Evolutionary conservation across 2,113 vertebrate species (phyloP).

Genomic region (Podarcis raffonei): DNA sequence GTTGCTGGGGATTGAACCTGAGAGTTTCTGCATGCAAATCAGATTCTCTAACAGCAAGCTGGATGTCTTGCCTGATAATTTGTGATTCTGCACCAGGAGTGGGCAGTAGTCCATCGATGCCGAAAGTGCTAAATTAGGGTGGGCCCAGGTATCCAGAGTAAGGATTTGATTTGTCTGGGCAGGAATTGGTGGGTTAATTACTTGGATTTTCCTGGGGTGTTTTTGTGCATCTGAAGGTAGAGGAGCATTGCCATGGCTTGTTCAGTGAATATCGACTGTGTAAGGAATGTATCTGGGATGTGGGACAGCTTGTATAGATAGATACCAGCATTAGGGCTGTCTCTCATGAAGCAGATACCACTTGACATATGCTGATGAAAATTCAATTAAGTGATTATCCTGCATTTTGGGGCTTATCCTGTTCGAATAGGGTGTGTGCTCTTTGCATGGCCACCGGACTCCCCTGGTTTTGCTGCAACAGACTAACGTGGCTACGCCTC

Average conservation of each 20-base stretch:
- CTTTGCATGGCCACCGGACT: too few relatives aligned
- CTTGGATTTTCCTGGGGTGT: neutral
- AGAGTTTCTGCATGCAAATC: too few relatives aligned
- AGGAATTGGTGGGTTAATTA: neutral
- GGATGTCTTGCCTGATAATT: neutral
- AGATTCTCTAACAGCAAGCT: neutral
- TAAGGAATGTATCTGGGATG: neutral
- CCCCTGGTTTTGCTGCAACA: too few relatives aligned
- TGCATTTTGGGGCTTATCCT: neutral
- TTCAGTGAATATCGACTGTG: neutral
- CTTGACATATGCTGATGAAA: neutral
- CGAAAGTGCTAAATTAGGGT: conserved; percentile 1
- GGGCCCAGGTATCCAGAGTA: neutral
- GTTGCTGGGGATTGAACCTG: too few relatives aligned
- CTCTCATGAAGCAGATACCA: neutral
- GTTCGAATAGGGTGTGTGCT: neutral
- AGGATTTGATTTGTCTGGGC: neutral
- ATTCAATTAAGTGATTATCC: neutral
- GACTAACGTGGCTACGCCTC: neutral
- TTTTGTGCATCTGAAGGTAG: conserved; percentile 29
- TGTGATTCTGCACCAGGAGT: neutral
- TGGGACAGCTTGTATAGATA: neutral
- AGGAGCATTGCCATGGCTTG: neutral
- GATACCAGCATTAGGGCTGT: neutral
- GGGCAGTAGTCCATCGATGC: neutral